These are phyloP conservation scores for Myathropa florea DNA, from an alignment of 2,888 invertebrate genomes.

Conservation along the genomic window DNA sequence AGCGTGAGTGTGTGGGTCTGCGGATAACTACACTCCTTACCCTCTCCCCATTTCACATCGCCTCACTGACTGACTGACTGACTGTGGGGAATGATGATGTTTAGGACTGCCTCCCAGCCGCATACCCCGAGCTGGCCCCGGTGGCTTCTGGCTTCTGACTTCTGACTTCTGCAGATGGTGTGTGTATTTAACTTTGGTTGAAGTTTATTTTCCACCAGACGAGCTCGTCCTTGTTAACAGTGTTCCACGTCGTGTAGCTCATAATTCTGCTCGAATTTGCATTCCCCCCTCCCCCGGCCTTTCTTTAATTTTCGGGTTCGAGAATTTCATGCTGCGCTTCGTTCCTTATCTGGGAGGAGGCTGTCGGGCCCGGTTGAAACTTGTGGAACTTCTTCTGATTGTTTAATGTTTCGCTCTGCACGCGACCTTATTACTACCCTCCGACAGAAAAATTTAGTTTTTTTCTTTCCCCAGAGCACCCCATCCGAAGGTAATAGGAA, in stretches of 20 bases:
- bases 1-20: not conserved
- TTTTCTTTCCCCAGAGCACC: not conserved
- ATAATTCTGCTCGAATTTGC: slow-evolving; percentile 52
- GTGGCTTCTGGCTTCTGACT: not conserved
- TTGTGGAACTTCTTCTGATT: not conserved
- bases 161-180: not conserved
- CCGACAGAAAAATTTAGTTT: not conserved
- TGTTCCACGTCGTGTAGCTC: slow-evolving; percentile 49
- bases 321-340: not conserved
- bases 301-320: not conserved
- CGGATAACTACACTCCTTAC: not conserved
- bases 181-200: slow-evolving; percentile 60
- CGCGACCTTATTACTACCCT: not conserved
- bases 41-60: not conserved
- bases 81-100: slow-evolving; percentile 48
- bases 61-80: slow-evolving; percentile 2
- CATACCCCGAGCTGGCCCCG: not conserved
- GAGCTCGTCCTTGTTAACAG: slow-evolving; percentile 55
- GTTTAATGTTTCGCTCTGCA: not conserved
- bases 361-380: not conserved
- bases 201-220: slow-evolving; percentile 59
- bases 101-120: slow-evolving; percentile 1
- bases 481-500: not conserved
- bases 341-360: not conserved
- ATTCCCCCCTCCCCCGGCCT: not conserved